A percentile compares a stretch with the other conserved stretches of the same genome.
Conservation (phyloP, 2,888 invertebrate species). For the Bruchidius siliquastri region DNA sequence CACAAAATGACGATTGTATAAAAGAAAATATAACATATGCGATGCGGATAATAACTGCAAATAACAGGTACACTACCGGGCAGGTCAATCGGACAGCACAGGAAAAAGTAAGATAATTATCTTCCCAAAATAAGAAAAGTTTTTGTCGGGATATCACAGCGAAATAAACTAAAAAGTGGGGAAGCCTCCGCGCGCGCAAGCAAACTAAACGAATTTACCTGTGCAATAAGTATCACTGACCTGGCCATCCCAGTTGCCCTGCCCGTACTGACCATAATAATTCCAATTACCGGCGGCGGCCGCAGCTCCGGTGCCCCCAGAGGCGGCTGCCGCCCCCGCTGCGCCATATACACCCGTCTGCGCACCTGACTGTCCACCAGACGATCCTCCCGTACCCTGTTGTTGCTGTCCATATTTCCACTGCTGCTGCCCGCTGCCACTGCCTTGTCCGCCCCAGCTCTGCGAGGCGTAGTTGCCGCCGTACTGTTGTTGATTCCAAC, state of each 20-base stretch:
- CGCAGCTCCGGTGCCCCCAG: neutral
- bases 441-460: neutral
- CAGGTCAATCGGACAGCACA: neutral
- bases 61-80: neutral
- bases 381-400: neutral
- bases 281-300: constrained; percentile 1
- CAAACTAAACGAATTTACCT: neutral
- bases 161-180: neutral
- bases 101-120: neutral
- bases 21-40: neutral
- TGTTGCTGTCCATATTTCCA: neutral
- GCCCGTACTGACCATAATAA: constrained; percentile 1
- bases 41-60: neutral
- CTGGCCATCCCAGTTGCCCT: neutral
- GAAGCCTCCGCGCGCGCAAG: neutral
- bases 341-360: neutral
- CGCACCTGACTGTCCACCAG: neutral
- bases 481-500: neutral
- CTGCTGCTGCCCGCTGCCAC: neutral
- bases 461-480: neutral
- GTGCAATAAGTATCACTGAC: neutral
- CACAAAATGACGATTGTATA: too few species aligned
- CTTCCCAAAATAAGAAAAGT: too few species aligned
- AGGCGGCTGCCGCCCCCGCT: neutral
- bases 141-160: too few species aligned